Conservation (phyloP, 1,140 invertebrate genomes). For the Chlorops oryzae region DNA sequence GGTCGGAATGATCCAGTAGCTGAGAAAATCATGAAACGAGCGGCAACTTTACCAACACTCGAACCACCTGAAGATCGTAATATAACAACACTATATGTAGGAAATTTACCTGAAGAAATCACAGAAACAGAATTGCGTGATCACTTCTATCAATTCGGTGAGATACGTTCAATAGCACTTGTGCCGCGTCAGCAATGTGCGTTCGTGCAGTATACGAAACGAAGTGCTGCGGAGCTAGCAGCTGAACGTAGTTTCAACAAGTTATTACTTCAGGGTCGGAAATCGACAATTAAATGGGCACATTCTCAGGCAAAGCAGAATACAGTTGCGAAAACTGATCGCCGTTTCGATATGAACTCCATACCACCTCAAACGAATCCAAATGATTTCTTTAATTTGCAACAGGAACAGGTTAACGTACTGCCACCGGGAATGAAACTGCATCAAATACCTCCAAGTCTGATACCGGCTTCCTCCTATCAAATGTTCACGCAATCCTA, state of each 20-base stretch:
- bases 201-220: conserved; percentile 92
- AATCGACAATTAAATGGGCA: conserved; percentile 96
- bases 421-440: conserved; percentile 50
- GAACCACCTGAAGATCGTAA: conserved; percentile 92
- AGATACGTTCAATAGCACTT: conserved; percentile 89
- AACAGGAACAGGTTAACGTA: conserved; percentile 52
- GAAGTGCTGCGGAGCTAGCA: conserved; percentile 83
- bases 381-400: conserved; percentile 78
- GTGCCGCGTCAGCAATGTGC: conserved; percentile 93
- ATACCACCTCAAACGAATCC: conserved; percentile 61
- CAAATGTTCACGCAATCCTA: conserved; percentile 56
- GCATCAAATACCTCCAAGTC: conserved; percentile 51
- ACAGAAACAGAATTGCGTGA: conserved; percentile 77
- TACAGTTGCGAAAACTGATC: conserved; percentile 48
- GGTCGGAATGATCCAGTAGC: conserved; percentile 98
- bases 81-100: conserved; percentile 95
- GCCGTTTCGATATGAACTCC: conserved; percentile 71
- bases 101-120: conserved; percentile 82
- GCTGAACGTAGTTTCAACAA: conserved; percentile 97
- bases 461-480: conserved; percentile 52
- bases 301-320: conserved; percentile 70
- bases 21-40: conserved; percentile 91
- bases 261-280: conserved; percentile 76
- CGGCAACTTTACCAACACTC: conserved; percentile 88
- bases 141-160: conserved; percentile 97